Evolutionary conservation across 1,140 invertebrate genomes (phyloP).

Genomic region (Triops longicaudatus): DNA sequence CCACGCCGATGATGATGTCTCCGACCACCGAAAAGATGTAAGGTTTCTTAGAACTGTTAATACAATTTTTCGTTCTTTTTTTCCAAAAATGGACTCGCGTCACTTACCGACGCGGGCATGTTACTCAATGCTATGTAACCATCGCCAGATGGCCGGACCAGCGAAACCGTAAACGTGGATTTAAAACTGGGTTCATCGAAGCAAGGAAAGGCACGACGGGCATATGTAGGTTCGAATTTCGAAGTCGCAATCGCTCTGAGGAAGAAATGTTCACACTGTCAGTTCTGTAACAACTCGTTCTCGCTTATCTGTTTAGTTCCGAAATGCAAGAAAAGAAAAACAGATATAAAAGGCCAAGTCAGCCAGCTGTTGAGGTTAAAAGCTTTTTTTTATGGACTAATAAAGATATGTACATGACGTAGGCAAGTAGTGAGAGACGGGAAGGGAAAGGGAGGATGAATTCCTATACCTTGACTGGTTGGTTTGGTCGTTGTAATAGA

Average conservation of each 20-base stretch:
- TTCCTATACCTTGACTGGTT: slow-evolving; percentile 50
- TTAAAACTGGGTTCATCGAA: slow-evolving; percentile 94
- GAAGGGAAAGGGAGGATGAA: background rate
- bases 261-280: background rate
- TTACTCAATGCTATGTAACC: slow-evolving; percentile 67
- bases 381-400: background rate
- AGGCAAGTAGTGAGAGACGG: background rate
- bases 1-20: background rate
- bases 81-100: background rate
- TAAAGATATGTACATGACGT: background rate
- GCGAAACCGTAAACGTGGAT: slow-evolving; percentile 68
- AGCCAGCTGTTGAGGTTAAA: background rate
- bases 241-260: slow-evolving; percentile 44
- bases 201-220: slow-evolving; percentile 63
- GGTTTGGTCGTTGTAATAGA: slow-evolving; percentile 50
- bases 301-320: background rate
- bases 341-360: background rate
- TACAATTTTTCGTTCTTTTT: background rate
- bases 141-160: slow-evolving; percentile 53
- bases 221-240: slow-evolving; percentile 54
- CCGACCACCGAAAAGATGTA: slow-evolving; percentile 18
- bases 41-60: background rate
- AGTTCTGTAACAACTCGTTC: background rate
- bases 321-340: background rate
- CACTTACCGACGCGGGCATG: slow-evolving; percentile 49